These are phyloP conservation scores for Mesorhabditis spiculigera DNA, from an alignment of 2,888 invertebrate genomes.

Conservation along the genomic window DNA sequence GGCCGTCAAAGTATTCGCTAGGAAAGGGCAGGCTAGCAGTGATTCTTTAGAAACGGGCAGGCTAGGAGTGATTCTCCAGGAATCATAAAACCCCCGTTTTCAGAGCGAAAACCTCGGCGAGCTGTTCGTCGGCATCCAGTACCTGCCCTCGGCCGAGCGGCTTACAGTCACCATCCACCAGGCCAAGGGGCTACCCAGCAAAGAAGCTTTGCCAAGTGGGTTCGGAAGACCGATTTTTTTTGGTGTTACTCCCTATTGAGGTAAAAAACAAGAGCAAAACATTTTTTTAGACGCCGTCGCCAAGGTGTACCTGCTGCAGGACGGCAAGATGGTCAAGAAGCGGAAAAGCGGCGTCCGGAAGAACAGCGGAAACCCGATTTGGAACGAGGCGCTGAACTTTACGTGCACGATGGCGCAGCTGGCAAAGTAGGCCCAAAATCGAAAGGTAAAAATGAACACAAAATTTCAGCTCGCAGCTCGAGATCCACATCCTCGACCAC, in stretches of 20 bases:
- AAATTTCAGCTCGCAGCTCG: conserved; percentile 29
- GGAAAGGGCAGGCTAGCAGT: background rate
- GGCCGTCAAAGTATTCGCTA: background rate
- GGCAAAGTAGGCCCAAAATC: background rate
- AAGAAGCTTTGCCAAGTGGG: conserved; percentile 23
- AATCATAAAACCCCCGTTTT: conserved; percentile 24
- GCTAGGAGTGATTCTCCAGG: too few species aligned
- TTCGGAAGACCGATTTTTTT: conserved; percentile 18
- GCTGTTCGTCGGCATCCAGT: conserved; percentile 65
- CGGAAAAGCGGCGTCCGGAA: conserved; percentile 64
- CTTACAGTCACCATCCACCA: conserved; percentile 66
- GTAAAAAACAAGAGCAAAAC: conserved; percentile 55
- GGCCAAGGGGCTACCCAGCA: conserved; percentile 61
- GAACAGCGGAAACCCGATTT: conserved; percentile 63
- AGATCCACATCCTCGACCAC: conserved; percentile 27
- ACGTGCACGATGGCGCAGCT: conserved; percentile 55
- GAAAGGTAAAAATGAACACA: conserved; percentile 5
- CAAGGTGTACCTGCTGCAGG: conserved; percentile 63
- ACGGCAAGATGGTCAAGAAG: conserved; percentile 63
- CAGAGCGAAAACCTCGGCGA: conserved; percentile 59
- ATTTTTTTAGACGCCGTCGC: conserved; percentile 64
- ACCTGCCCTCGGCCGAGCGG: conserved; percentile 65
- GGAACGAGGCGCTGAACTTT: conserved; percentile 66
- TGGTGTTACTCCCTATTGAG: background rate
- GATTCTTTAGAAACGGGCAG: background rate